Evolutionary conservation across 2,888 invertebrate species (phyloP).

Genomic region (Callyntrura guangdongensis): DNA sequence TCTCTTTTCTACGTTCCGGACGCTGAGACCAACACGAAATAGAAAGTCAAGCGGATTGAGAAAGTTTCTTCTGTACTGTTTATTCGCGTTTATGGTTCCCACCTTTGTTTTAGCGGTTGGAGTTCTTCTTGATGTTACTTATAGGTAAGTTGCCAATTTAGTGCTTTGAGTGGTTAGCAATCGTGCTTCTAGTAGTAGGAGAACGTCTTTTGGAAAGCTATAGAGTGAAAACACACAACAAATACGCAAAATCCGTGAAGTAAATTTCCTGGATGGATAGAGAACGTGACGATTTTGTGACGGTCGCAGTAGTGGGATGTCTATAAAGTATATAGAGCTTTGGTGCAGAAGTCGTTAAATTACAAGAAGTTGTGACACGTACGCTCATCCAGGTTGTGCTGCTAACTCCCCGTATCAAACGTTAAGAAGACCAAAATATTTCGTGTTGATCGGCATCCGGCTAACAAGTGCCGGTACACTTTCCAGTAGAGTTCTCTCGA

Average conservation of each 20-base stretch:
- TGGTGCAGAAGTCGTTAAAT: no score
- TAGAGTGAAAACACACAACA: background rate
- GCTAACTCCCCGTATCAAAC: no score
- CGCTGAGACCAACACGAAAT: conserved; percentile 57
- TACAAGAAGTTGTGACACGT: no score
- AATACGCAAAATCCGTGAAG: background rate
- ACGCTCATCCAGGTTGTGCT: background rate
- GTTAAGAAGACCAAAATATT: no score
- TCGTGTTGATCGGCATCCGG: no score
- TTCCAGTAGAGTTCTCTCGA: background rate
- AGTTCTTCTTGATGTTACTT: conserved; percentile 49
- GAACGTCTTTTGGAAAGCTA: background rate
- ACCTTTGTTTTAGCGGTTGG: conserved; percentile 57
- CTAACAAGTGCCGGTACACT: no score
- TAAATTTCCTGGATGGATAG: background rate
- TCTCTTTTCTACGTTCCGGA: conserved; percentile 77
- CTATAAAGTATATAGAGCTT: no score
- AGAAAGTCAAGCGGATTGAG: conserved; percentile 63
- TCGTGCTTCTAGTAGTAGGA: background rate
- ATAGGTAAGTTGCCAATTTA: conserved; percentile 62
- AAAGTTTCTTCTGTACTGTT: conserved; percentile 62
- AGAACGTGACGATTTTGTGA: background rate
- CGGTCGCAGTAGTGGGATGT: background rate
- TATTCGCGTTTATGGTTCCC: conserved; percentile 69
- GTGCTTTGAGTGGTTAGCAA: background rate